phyloP scores from a whole-genome alignment of 2,888 invertebrate genomes.

The Andrena flavipes region DNA sequence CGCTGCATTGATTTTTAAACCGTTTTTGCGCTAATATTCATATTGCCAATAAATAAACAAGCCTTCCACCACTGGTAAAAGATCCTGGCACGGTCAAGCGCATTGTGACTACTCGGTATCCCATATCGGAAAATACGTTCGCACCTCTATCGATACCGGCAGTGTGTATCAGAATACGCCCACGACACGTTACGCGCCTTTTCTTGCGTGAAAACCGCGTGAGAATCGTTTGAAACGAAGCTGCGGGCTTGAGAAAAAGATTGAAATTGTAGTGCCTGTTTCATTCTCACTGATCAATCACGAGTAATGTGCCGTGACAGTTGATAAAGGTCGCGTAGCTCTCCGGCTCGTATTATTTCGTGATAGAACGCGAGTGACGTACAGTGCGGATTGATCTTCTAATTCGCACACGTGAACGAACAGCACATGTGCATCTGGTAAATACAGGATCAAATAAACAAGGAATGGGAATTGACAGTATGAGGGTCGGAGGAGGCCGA shows the following conservation, averaged over 20 bases:
- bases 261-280: conserved; percentile 6
- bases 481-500: conserved; percentile 83
- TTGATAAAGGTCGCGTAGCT: conserved; percentile 17
- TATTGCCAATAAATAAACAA: conserved; percentile 19
- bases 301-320: conserved; percentile 39
- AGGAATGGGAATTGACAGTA: conserved; percentile 82
- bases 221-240: neutral
- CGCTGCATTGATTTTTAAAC: conserved; percentile 37
- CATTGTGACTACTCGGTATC: conserved; percentile 6
- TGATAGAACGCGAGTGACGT: conserved; percentile 32
- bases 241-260: neutral
- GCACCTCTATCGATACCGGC: conserved; percentile 45
- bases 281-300: conserved; percentile 4
- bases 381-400: conserved; percentile 39
- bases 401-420: conserved; percentile 24
- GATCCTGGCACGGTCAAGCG: neutral
- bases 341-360: conserved; percentile 10
- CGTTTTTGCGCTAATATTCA: conserved; percentile 14
- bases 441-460: conserved; percentile 38
- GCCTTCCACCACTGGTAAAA: neutral
- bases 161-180: conserved; percentile 52
- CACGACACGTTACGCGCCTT: conserved; percentile 28
- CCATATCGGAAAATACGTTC: conserved; percentile 25
- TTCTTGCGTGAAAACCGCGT: conserved; percentile 6
- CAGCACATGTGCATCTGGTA: conserved; percentile 41